These are phyloP conservation scores for Caenorhabditis angaria DNA, from an alignment of 2,888 invertebrate genomes.

Conservation along the genomic window DNA sequence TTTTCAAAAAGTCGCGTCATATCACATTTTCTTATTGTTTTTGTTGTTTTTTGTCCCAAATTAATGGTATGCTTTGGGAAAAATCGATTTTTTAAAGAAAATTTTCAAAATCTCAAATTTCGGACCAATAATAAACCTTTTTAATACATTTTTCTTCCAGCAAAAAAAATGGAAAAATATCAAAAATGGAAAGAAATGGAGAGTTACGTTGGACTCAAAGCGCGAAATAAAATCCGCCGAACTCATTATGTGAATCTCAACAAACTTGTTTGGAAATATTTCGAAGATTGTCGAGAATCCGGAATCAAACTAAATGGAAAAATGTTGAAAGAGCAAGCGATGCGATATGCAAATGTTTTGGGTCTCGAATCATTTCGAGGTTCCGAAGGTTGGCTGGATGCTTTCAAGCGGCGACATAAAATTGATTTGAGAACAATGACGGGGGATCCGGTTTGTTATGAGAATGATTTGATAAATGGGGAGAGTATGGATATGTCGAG, in stretches of 20 bases:
- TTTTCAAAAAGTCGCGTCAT: background rate
- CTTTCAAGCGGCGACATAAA: constrained; percentile 58
- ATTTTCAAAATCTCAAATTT: background rate
- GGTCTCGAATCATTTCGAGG: constrained; percentile 54
- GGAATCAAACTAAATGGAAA: constrained; percentile 48
- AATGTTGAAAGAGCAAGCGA: constrained; percentile 53
- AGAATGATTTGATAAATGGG: constrained; percentile 39
- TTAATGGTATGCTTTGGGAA: too few species aligned
- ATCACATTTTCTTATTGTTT: background rate
- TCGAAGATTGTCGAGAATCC: constrained; percentile 44
- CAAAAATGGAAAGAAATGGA: background rate
- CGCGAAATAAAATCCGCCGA: constrained; percentile 30
- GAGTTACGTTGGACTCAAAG: background rate
- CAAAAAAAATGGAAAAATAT: background rate
- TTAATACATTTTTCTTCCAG: background rate
- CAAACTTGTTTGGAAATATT: constrained; percentile 54
- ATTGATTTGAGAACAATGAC: constrained; percentile 57
- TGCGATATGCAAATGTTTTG: constrained; percentile 47
- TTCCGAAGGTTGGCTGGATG: constrained; percentile 61
- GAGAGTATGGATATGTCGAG: constrained; percentile 29
- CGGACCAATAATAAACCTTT: background rate
- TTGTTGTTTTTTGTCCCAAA: background rate
- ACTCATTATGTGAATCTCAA: constrained; percentile 53
- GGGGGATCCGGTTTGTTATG: constrained; percentile 50
- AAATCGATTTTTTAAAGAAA: too few species aligned